Percentiles rank a stretch among this genome's conserved stretches.
These are phyloP conservation scores for Pararge aegeria DNA, from an alignment of 1,140 invertebrate species.

Conservation along the genomic window DNA sequence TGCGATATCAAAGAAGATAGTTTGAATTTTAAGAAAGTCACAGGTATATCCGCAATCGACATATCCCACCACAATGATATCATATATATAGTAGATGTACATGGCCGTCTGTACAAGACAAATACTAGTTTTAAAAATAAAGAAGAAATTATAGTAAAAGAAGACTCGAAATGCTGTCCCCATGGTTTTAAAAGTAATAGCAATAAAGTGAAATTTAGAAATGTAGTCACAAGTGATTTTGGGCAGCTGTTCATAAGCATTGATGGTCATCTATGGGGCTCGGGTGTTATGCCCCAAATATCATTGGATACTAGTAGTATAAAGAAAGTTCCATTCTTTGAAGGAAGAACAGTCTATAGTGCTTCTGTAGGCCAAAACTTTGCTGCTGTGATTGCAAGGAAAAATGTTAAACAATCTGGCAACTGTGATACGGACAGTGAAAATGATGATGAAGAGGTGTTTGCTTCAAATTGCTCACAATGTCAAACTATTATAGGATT, in stretches of 20 bases:
- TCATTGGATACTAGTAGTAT: conserved; percentile 82
- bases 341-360: conserved; percentile 82
- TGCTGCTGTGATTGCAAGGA: conserved; percentile 85
- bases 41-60: conserved; percentile 79
- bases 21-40: conserved; percentile 63
- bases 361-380: conserved; percentile 85
- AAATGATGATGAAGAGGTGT: conserved; percentile 83
- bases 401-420: conserved; percentile 75
- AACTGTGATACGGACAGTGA: conserved; percentile 82
- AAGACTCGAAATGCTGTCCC: conserved; percentile 82
- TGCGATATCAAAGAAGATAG: conserved; percentile 58
- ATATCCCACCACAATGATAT: conserved; percentile 81
- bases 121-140: conserved; percentile 77
- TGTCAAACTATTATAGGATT: conserved; percentile 79
- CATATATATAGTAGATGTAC: conserved; percentile 82
- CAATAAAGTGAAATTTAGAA: conserved; percentile 82
- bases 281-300: conserved; percentile 86
- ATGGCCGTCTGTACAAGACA: conserved; percentile 82
- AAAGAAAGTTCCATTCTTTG: conserved; percentile 85
- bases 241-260: conserved; percentile 84
- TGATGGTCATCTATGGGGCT: conserved; percentile 87
- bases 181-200: conserved; percentile 83
- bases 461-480: conserved; percentile 83
- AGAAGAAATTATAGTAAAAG: conserved; percentile 83
- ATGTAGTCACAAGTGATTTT: conserved; percentile 81